Evolutionary conservation across 2,113 vertebrate genomes (phyloP).

Genomic region (Excalfactoria chinensis): DNA sequence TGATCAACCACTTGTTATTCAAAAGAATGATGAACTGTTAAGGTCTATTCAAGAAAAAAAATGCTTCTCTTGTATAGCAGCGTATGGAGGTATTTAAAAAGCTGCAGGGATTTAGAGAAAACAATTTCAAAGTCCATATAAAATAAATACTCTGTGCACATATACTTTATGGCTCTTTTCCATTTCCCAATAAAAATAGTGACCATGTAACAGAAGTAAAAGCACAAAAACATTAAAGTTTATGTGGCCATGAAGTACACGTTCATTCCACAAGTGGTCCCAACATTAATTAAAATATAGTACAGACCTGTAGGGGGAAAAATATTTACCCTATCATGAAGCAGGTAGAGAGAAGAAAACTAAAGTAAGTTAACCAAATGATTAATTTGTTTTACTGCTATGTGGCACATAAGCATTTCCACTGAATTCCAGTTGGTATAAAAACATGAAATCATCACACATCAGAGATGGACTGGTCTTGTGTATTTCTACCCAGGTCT

Average conservation of each 20-base stretch:
- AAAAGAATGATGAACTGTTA: conserved; percentile 35
- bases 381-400: not conserved
- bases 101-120: not conserved
- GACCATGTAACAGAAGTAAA: not conserved
- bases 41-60: conserved; percentile 1
- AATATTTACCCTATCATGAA: not conserved
- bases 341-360: not conserved
- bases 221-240: not conserved
- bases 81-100: not conserved
- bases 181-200: not conserved
- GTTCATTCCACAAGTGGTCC: not conserved
- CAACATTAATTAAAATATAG: not conserved
- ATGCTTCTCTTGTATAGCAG: not conserved
- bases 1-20: conserved; percentile 47
- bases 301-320: not conserved
- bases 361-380: not conserved
- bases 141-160: not conserved
- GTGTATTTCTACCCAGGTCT: not conserved
- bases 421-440: not conserved
- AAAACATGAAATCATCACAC: not conserved
- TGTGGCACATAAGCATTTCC: not conserved
- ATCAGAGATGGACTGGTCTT: not conserved
- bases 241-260: not conserved
- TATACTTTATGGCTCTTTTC: not conserved
- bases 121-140: not conserved